Evolutionary conservation across 1,140 invertebrate genomes (phyloP).

Genomic region (Aphidius ervi): DNA sequence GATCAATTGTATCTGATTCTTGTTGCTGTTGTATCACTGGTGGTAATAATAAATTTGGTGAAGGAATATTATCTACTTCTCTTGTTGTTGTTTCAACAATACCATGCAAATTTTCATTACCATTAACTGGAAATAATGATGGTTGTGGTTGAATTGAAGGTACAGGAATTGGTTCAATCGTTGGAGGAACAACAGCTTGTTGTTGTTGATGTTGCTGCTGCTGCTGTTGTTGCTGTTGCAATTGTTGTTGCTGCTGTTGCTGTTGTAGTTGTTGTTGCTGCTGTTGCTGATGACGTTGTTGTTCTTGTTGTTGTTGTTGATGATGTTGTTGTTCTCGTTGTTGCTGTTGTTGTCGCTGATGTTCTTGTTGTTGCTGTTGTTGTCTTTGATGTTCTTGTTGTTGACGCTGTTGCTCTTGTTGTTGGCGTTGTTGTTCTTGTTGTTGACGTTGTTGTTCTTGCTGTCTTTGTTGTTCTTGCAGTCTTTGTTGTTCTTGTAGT

Average conservation of each 20-base stretch:
- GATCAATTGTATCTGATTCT: slow-evolving; percentile 34
- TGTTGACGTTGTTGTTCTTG: slow-evolving; percentile 30
- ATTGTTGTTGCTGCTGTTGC: slow-evolving; percentile 27
- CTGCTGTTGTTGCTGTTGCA: slow-evolving; percentile 35
- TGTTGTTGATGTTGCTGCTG: slow-evolving; percentile 31
- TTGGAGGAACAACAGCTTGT: slow-evolving; percentile 37
- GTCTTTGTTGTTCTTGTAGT: slow-evolving; percentile 31
- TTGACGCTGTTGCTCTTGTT: slow-evolving; percentile 42
- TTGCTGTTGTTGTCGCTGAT: slow-evolving; percentile 32
- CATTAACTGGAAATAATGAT: slow-evolving; percentile 40
- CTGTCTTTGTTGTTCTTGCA: slow-evolving; percentile 34
- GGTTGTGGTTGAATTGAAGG: slow-evolving; percentile 34
- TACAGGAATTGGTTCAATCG: slow-evolving; percentile 37
- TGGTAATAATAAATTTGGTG: slow-evolving; percentile 18
- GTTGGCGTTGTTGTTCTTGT: slow-evolving; percentile 31
- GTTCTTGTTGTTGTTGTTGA: slow-evolving; percentile 30
- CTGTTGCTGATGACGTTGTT: slow-evolving; percentile 31
- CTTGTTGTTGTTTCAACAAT: slow-evolving; percentile 43
- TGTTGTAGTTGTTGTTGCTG: slow-evolving; percentile 34
- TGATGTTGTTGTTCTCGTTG: slow-evolving; percentile 34
- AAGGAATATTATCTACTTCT: slow-evolving; percentile 39
- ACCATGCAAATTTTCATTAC: slow-evolving; percentile 41
- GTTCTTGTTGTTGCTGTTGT: slow-evolving; percentile 40
- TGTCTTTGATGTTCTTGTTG: slow-evolving; percentile 34
- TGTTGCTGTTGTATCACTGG: slow-evolving; percentile 23